Percentiles rank a stretch among this genome's conserved stretches.
Evolutionary conservation across 2,797 vertebrate genomes (phyloP).

Genomic region (Peromyscus nudipes): DNA sequence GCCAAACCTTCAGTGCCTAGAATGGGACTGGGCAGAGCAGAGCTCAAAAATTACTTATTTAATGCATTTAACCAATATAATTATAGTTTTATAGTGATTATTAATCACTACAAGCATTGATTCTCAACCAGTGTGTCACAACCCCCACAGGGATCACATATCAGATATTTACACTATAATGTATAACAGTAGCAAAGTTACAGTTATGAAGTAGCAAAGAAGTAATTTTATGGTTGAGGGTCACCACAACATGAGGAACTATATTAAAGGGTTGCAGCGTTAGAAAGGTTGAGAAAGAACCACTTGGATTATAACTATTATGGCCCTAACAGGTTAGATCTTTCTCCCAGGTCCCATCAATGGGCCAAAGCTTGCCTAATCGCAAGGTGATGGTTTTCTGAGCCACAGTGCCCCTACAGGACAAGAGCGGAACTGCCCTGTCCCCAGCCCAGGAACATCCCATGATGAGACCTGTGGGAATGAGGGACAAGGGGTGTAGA

Average conservation of each 20-base stretch:
- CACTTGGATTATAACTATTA: neutral
- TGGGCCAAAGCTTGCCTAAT: neutral
- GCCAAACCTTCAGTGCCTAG: neutral
- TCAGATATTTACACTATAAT: neutral
- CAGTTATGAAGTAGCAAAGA: neutral
- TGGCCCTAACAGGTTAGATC: neutral
- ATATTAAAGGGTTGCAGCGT: neutral
- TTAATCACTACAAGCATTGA: neutral
- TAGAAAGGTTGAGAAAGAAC: neutral
- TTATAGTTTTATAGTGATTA: neutral
- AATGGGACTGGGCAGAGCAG: neutral
- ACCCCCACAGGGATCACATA: neutral
- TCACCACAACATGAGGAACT: neutral
- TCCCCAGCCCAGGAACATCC: neutral
- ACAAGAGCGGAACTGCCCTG: constrained; percentile 47
- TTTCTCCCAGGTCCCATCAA: neutral
- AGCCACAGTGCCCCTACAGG: constrained; percentile 59
- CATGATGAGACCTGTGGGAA: rapidly evolving
- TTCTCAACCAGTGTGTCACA: neutral
- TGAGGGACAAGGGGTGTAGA: neutral
- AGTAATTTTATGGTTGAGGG: neutral
- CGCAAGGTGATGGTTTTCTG: constrained; percentile 36
- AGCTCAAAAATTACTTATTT: neutral
- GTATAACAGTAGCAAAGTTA: neutral
- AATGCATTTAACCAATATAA: neutral